Percentiles rank a stretch among this genome's conserved stretches.
Evolutionary conservation across 1,140 invertebrate genomes (phyloP).

Genomic region (Drosophila funebris): DNA sequence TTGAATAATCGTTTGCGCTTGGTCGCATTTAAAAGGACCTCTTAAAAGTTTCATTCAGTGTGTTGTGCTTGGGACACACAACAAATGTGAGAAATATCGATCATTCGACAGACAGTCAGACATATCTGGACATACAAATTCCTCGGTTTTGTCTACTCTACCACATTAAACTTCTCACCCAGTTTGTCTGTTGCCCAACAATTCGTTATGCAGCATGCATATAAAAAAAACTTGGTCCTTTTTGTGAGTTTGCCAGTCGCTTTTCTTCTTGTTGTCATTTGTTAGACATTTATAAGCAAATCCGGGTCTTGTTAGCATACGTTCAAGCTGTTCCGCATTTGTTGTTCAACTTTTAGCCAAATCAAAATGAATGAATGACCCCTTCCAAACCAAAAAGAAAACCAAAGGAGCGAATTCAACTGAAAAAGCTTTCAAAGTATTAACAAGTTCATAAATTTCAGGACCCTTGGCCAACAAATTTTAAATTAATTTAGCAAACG

Average conservation of each 20-base stretch:
- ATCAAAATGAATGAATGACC: conserved; percentile 65
- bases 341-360: conserved; percentile 60
- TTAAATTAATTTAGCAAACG: conserved; percentile 39
- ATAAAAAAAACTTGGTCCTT: conserved; percentile 53
- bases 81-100: conserved; percentile 63
- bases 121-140: conserved; percentile 40
- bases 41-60: conserved; percentile 70
- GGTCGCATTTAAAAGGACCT: conserved; percentile 71
- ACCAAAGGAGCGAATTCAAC: conserved; percentile 39
- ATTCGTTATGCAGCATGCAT: conserved; percentile 40
- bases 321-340: conserved; percentile 37
- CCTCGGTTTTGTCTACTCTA: conserved; percentile 47
- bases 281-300: conserved; percentile 78
- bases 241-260: conserved; percentile 11
- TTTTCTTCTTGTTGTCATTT: conserved; percentile 59
- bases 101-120: conserved; percentile 38
- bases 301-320: conserved; percentile 65
- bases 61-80: conserved; percentile 21
- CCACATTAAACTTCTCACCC: conserved; percentile 48
- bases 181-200: conserved; percentile 22
- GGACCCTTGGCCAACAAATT: conserved; percentile 4
- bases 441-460: conserved; percentile 57
- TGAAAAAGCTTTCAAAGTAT: conserved; percentile 70
- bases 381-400: not conserved
- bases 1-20: conserved; percentile 81